Percentiles rank a stretch among this genome's conserved stretches.
These are phyloP conservation scores for Coptodon rendalli DNA, from an alignment of 2,113 vertebrate genomes.

Conservation along the genomic window DNA sequence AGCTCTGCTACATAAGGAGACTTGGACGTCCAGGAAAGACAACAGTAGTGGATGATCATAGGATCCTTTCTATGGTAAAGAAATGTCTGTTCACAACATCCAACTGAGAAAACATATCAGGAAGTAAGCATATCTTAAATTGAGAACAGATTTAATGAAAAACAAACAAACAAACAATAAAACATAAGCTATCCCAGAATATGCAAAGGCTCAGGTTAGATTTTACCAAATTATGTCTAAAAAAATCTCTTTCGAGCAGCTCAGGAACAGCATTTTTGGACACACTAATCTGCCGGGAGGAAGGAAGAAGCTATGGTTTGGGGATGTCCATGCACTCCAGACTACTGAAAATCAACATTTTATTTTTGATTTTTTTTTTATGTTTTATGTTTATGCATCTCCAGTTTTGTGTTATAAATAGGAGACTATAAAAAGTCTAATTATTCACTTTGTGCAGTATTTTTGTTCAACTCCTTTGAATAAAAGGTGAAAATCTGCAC, in stretches of 20 bases:
- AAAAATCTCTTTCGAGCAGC: neutral
- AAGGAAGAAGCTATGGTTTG: neutral
- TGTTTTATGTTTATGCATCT: neutral
- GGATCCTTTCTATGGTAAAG: neutral
- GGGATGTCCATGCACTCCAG: neutral
- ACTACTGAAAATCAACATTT: neutral
- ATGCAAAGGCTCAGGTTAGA: neutral
- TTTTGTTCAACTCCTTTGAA: neutral
- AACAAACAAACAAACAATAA: neutral
- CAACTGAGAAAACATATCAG: neutral
- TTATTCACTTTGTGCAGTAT: neutral
- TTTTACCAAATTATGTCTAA: neutral
- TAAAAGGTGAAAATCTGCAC: neutral
- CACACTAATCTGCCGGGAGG: neutral
- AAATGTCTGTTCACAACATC: neutral
- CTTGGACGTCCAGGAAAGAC: neutral
- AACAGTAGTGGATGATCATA: neutral
- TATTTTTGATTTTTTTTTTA: fast-evolving
- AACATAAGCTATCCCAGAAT: neutral
- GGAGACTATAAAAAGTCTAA: neutral
- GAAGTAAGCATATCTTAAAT: neutral
- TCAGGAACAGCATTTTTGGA: neutral
- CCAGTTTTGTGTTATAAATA: neutral
- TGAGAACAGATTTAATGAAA: neutral
- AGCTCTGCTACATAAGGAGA: neutral